Conservation (phyloP, 37 sponge, comb jelly and placozoan species). For the Cladorhizidae sp. region DNA sequence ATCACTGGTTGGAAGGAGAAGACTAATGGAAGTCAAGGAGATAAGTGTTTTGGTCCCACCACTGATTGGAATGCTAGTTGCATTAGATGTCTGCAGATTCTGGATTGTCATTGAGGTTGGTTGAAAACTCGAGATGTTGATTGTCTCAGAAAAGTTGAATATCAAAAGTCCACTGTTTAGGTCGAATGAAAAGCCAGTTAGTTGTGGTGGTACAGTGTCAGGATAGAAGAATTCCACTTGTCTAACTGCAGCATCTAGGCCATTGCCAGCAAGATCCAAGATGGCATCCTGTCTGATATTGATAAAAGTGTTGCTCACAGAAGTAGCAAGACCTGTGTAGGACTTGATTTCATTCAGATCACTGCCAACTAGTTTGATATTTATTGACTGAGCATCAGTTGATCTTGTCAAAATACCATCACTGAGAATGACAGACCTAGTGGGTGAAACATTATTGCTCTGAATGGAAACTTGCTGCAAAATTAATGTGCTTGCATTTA, state of each 20-base stretch:
- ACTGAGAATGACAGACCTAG: constrained; percentile 1
- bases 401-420: constrained; percentile 43
- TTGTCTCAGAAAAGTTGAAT: constrained; percentile 77
- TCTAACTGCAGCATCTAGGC: constrained; percentile 36
- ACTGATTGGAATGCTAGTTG: constrained; percentile 29
- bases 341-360: constrained; percentile 67
- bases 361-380: constrained; percentile 20
- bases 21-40: constrained; percentile 33
- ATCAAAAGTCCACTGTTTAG: constrained; percentile 68
- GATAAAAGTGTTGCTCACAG: constrained; percentile 52
- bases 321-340: constrained; percentile 44
- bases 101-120: constrained; percentile 53
- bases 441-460: constrained; percentile 8
- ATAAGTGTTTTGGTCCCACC: constrained; percentile 28
- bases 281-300: constrained; percentile 51
- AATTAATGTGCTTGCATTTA: constrained; percentile 69
- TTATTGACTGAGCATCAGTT: constrained; percentile 59
- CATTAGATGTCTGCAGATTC: constrained; percentile 19
- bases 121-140: constrained; percentile 59
- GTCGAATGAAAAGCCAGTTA: constrained; percentile 63
- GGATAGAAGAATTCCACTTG: constrained; percentile 36
- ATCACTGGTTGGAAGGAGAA: constrained; percentile 45
- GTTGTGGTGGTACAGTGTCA: constrained; percentile 56
- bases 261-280: constrained; percentile 82
- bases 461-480: constrained; percentile 38